These are phyloP conservation scores for Himalopsyche tibetana DNA, from an alignment of 2,888 invertebrate species.

Conservation along the genomic window DNA sequence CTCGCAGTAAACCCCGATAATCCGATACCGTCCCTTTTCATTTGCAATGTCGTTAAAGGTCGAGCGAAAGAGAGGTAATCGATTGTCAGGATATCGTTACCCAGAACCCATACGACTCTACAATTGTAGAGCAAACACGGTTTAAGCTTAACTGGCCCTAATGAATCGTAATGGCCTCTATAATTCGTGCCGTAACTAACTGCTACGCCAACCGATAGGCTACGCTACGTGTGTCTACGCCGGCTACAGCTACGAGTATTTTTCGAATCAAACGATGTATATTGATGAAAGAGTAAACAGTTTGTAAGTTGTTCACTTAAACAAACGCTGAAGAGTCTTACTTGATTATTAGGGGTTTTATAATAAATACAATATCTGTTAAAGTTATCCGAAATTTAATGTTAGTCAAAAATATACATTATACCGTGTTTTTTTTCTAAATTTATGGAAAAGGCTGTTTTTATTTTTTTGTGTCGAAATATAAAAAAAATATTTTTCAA, in stretches of 20 bases:
- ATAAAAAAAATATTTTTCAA: too few species aligned
- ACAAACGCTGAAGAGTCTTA: neutral
- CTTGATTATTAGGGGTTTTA: too few species aligned
- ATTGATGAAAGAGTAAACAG: neutral
- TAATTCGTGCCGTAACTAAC: slow-evolving; percentile 80
- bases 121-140: slow-evolving; percentile 73
- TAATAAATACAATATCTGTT: too few species aligned
- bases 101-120: slow-evolving; percentile 44
- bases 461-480: too few species aligned
- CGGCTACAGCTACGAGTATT: neutral
- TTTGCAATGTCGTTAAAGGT: slow-evolving; percentile 21
- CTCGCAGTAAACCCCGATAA: slow-evolving; percentile 19
- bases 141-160: slow-evolving; percentile 80
- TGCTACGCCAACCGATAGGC: slow-evolving; percentile 69
- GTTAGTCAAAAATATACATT: too few species aligned
- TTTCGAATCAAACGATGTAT: slow-evolving; percentile 9
- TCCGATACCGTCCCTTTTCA: slow-evolving; percentile 44
- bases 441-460: too few species aligned
- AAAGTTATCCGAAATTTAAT: too few species aligned
- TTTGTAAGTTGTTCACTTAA: neutral
- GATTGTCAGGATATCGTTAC: slow-evolving; percentile 5
- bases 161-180: slow-evolving; percentile 80
- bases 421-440: too few species aligned
- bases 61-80: slow-evolving; percentile 39
- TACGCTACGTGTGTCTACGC: slow-evolving; percentile 34